Percentiles rank a stretch among this genome's conserved stretches.
phyloP scores from a whole-genome alignment of 2,888 invertebrate genomes.

The Folsomia manolachei region DNA sequence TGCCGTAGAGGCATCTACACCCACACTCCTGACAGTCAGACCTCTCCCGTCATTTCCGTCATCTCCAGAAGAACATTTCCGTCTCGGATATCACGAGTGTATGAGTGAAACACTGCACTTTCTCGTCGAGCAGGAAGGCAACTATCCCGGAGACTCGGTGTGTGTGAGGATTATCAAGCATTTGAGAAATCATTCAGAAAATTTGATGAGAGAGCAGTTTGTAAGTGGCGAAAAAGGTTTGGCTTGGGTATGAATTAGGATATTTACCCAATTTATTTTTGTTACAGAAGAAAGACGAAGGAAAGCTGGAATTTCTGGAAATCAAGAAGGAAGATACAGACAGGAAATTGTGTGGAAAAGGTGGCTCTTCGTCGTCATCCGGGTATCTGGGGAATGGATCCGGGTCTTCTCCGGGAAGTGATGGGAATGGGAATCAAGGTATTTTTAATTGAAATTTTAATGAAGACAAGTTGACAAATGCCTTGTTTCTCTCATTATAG shows the following conservation, averaged over 20 bases:
- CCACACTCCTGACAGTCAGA: conserved; percentile 27
- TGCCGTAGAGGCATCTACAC: not conserved
- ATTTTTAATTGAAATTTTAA: too few species aligned
- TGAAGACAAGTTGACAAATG: too few species aligned
- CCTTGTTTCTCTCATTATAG: too few species aligned
- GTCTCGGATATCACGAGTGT: conserved; percentile 86
- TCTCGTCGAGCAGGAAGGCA: conserved; percentile 77
- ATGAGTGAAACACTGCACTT: conserved; percentile 85
- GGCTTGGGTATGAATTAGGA: not conserved
- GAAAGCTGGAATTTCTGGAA: conserved; percentile 5
- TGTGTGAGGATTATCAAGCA: conserved; percentile 78
- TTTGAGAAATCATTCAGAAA: conserved; percentile 78
- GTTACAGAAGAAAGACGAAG: conserved; percentile 9
- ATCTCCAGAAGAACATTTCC: conserved; percentile 61
- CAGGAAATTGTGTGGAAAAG: conserved; percentile 21
- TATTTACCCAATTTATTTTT: not conserved
- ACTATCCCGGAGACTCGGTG: conserved; percentile 69
- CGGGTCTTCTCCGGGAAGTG: conserved; percentile 38
- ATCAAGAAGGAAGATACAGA: conserved; percentile 4
- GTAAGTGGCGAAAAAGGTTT: too few species aligned
- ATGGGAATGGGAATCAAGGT: conserved; percentile 47
- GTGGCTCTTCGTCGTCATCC: conserved; percentile 31
- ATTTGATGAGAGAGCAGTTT: conserved; percentile 46
- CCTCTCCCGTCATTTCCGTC: conserved; percentile 37
- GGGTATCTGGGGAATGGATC: conserved; percentile 47